Evolutionary conservation across 2,113 vertebrate species (phyloP), one percentile per base, ranked within the genome.

Genomic region (Leiothrix lutea): DNA sequence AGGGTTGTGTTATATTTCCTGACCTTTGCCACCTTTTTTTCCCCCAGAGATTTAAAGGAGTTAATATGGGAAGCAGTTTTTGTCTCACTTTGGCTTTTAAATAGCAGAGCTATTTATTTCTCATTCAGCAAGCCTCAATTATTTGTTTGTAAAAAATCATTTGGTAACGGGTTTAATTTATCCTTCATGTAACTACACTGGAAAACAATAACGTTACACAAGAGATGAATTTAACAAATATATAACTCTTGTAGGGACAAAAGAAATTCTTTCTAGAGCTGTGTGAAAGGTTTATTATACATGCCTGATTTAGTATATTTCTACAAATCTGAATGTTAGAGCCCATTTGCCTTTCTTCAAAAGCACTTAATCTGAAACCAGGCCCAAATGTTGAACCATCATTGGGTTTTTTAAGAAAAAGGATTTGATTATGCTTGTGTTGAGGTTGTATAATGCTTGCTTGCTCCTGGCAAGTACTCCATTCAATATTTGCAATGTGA

Each of bases 221-320:
- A 97, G 88, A 96, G 92, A 93, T 90, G 82, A 92, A 86, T 94
- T 88, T 96, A 60, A 93, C 86, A 90, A 94, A 92, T 86, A 93
- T 86, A 92, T 95, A 95, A 96, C 92, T 97, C 94, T 97, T 93
- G 80, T 86, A 95, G 92, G 84, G 88, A 96, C 90, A 97, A 97
- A 97, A 89, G 18, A 80, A 85, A 69, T 91, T 96, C 25, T 96
- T 93, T 93, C 82, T 92, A 79, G 92, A 91, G 88, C 65, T 95
- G 51, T 91, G 71, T 88, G 94, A 91, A 94, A 90, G 69, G 67
- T 91, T 95, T 91, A 80, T 85, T 83, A 77, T 57, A 93, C 53
- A 77, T 54, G 75, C 62, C 61, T 82, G 78, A 82, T 78, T 92
- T 83, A 87, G 38, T 61, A 50, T 84, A 86, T 92, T 80, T 67